Percentiles rank a stretch among this genome's conserved stretches.
phyloP scores from a whole-genome alignment of 2,113 vertebrate genomes.

The Bubo blakistoni region DNA sequence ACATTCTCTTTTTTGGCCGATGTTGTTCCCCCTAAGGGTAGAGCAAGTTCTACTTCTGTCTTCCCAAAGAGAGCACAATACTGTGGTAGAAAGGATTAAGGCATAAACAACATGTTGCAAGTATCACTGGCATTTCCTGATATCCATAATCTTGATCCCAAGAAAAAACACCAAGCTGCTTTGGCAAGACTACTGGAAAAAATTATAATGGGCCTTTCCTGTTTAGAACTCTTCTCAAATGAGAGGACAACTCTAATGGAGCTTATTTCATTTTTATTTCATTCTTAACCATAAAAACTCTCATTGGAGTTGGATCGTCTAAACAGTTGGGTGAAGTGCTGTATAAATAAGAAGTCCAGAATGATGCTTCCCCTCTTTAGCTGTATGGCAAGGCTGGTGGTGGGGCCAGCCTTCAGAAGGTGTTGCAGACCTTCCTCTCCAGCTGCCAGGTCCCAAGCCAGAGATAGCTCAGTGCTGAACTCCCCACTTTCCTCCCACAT shows the following conservation, averaged over 20 bases:
- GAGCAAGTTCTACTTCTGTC: neutral
- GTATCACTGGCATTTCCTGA: neutral
- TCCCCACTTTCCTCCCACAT: neutral
- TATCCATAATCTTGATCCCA: neutral
- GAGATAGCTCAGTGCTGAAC: neutral
- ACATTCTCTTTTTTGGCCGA: conserved; percentile 70
- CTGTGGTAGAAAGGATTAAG: neutral
- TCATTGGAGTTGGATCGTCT: neutral
- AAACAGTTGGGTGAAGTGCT: neutral
- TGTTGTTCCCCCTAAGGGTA: conserved; percentile 50
- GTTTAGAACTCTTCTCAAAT: neutral
- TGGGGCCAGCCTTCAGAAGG: neutral
- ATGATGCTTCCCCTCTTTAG: neutral
- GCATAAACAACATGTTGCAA: neutral
- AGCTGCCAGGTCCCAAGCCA: neutral
- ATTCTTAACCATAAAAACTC: neutral
- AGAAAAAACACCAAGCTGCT: neutral
- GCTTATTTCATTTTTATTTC: neutral
- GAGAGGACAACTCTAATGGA: neutral
- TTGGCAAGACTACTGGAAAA: neutral
- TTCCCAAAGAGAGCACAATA: neutral
- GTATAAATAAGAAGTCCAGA: neutral
- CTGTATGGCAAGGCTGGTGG: neutral
- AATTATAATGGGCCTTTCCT: neutral
- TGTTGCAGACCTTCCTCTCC: neutral